Evolutionary conservation across 2,113 vertebrate species (phyloP), one percentile per base, ranked within the genome.

Genomic region (Vidua chalybeata): DNA sequence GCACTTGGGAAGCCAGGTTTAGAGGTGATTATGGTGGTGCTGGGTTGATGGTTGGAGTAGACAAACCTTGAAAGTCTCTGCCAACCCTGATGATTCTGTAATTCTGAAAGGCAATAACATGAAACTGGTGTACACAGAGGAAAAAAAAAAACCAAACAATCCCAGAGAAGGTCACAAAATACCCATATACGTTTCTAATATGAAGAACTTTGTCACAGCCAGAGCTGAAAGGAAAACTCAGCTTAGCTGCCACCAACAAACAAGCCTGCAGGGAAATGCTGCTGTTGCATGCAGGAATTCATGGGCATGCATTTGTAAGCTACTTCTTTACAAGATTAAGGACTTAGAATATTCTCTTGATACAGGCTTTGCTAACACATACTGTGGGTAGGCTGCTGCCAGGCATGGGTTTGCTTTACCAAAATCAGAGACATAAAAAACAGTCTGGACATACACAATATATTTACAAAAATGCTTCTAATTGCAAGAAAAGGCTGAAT

Each of bases 261-360:
- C 0, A 6, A 61, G 39, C 37, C 84, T 80, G 59, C 45, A 74
- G 79, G 66, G 63, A 88, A 94, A 82, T n/a, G 73, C 68, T 88
- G 72, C 71, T 2, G 6, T 10, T 88, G 69, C 69, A 88, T 7
- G 39, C 59, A 79, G 84, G 62, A 96, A 91, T 89, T 94, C 90
- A 78, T 61, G 48, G 72, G 28, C 52, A 63, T 27, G 52, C 16
- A 84, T 63, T 88, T 80, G 48, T 86, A 95, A 91, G 7, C 79
- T 92, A 33, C 45, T 95, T 77, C 75, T 88, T 86, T 71, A 78
- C 31, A 94, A 77, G 79, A 88, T 81, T 93, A 90, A 90, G 90
- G 59, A 89, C 55, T 93, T 67, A 13, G 18, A 84, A 74, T 80
- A 93, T 56, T 64, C 73, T 95, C 59, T 68, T 94, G 90, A 81